Conservation (phyloP, 2,888 invertebrate species). For the Dasypolia templi region DNA sequence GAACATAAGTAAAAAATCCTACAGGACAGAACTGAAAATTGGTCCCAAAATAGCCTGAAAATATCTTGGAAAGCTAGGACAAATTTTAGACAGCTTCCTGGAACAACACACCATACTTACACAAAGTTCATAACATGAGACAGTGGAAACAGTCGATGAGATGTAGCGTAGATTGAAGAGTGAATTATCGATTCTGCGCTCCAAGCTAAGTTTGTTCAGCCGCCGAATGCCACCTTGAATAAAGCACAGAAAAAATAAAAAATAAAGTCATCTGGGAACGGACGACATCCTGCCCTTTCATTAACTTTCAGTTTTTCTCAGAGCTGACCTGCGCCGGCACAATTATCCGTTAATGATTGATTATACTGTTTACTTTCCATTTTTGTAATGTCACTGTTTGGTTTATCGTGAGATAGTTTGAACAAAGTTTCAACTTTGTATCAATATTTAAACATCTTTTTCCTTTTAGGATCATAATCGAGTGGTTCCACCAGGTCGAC, state of each 20-base stretch:
- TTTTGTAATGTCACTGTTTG: slow-evolving; percentile 83
- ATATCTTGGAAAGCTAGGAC: neutral
- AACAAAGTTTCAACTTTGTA: slow-evolving; percentile 55
- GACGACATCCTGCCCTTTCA: slow-evolving; percentile 84
- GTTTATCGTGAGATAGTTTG: slow-evolving; percentile 72
- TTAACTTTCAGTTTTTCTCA: slow-evolving; percentile 82
- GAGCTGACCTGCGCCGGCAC: slow-evolving; percentile 69
- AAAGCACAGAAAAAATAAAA: slow-evolving; percentile 73
- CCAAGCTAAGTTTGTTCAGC: slow-evolving; percentile 85
- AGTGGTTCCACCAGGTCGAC: slow-evolving; percentile 52
- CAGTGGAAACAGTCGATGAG: slow-evolving; percentile 79
- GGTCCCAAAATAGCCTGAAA: neutral
- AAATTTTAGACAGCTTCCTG: neutral
- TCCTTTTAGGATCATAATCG: slow-evolving; percentile 63
- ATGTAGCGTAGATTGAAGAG: slow-evolving; percentile 83
- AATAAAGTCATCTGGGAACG: slow-evolving; percentile 81
- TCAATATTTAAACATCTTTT: slow-evolving; percentile 55
- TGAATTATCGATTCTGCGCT: slow-evolving; percentile 89
- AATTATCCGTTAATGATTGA: slow-evolving; percentile 87
- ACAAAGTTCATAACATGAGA: neutral
- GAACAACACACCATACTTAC: neutral
- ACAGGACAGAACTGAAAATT: neutral
- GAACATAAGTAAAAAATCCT: neutral
- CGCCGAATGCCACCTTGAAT: slow-evolving; percentile 79
- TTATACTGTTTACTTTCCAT: slow-evolving; percentile 85